Conservation (phyloP, 2,797 vertebrate genomes). For the Halcyon chelicuti region DNA sequence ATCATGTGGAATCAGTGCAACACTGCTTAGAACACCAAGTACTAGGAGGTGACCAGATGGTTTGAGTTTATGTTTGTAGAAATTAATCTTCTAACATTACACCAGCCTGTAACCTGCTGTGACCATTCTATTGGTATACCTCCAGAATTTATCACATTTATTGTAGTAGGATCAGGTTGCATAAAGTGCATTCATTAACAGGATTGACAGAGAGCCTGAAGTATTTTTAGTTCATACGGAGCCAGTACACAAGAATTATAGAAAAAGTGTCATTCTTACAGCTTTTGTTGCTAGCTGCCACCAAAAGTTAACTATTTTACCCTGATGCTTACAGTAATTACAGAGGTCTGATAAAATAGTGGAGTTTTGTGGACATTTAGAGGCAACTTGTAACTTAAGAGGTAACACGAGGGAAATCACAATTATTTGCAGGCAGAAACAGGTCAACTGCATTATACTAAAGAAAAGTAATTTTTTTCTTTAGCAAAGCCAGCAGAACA, state of each 20-base stretch:
- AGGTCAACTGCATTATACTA: neutral
- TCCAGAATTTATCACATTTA: neutral
- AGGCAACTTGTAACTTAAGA: neutral
- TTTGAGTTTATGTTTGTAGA: neutral
- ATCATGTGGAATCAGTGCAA: neutral
- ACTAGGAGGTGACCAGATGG: neutral
- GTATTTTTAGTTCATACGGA: neutral
- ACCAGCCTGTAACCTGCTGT: neutral
- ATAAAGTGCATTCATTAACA: neutral
- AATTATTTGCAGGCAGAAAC: neutral
- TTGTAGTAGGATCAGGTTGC: neutral
- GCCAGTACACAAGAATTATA: neutral
- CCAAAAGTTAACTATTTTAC: neutral
- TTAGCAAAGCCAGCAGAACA: neutral
- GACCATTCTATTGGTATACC: neutral
- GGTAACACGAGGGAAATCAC: neutral
- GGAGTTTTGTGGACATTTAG: neutral
- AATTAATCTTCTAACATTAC: neutral
- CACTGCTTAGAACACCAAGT: conserved; percentile 26
- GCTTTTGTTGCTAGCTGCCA: neutral
- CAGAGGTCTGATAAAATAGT: neutral
- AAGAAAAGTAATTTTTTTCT: neutral
- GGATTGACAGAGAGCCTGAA: neutral
- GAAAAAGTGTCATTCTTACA: neutral
- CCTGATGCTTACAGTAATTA: neutral